phyloP scores from a whole-genome alignment of 2,888 invertebrate species.

The Nebria brevicollis region DNA sequence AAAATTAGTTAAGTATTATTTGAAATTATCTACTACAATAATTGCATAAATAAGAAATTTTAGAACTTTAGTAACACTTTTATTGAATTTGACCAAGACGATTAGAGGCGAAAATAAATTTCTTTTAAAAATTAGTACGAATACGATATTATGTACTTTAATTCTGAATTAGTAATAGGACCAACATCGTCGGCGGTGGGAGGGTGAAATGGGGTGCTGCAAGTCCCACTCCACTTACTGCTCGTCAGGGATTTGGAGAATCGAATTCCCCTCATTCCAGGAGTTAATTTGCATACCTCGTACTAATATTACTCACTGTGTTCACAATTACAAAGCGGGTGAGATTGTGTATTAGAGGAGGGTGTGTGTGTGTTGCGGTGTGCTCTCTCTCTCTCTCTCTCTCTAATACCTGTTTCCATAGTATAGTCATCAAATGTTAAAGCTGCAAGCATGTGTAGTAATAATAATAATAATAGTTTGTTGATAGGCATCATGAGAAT shows the following conservation, averaged over 20 bases:
- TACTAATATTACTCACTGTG: constrained; percentile 54
- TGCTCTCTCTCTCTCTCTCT: neutral
- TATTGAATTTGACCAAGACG: too few species aligned
- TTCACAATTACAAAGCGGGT: constrained; percentile 43
- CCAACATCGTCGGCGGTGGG: too few species aligned
- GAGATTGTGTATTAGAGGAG: constrained; percentile 23
- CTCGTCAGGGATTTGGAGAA: neutral
- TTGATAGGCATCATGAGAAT: neutral
- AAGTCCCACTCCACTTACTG: neutral
- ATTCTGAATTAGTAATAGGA: too few species aligned
- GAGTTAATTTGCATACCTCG: constrained; percentile 56
- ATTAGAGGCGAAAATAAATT: too few species aligned
- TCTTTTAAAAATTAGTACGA: too few species aligned
- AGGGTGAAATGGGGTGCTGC: neutral
- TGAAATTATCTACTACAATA: too few species aligned
- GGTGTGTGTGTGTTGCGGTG: neutral
- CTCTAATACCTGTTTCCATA: neutral
- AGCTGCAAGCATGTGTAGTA: neutral
- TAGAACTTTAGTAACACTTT: too few species aligned
- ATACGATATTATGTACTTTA: too few species aligned
- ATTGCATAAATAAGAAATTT: too few species aligned
- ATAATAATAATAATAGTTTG: constrained; percentile 8
- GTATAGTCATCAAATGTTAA: constrained; percentile 19
- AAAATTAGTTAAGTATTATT: too few species aligned
- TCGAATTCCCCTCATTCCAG: constrained; percentile 50